A percentile compares a stretch with the other conserved stretches of the same genome.
Conservation (phyloP, 2,113 vertebrate species). For the Hippoglossus stenolepis region DNA sequence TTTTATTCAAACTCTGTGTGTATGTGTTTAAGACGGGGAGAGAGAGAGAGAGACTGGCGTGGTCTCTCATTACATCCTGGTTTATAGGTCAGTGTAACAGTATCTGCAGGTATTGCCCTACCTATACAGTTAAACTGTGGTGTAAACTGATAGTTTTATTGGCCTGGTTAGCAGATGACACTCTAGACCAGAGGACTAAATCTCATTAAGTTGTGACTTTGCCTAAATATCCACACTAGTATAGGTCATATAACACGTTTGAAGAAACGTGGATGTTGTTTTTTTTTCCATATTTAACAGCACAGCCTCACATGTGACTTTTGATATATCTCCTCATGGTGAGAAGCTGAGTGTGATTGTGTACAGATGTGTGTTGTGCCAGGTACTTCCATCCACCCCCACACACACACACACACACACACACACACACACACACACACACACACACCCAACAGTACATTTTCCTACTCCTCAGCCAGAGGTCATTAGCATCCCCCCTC, state of each 20-base stretch:
- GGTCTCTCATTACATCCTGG: conserved; percentile 62
- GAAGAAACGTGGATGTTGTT: neutral
- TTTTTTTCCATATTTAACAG: neutral
- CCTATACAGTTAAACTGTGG: neutral
- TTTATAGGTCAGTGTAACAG: conserved; percentile 58
- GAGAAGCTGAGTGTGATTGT: neutral
- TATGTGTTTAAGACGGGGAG: too few species aligned
- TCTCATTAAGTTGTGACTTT: neutral
- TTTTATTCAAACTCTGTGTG: conserved; percentile 60
- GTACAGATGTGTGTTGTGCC: neutral
- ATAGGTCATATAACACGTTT: neutral
- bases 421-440: too few species aligned
- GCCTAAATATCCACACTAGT: neutral
- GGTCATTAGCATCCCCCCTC: too few species aligned
- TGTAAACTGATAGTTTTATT: conserved; percentile 34
- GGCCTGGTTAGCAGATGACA: conserved; percentile 29
- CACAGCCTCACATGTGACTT: neutral
- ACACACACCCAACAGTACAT: too few species aligned
- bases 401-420: too few species aligned
- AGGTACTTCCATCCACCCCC: conserved; percentile 36
- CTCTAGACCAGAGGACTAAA: neutral
- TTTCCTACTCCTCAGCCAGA: too few species aligned
- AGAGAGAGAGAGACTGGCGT: neutral
- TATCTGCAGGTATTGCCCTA: conserved; percentile 48
- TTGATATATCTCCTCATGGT: neutral